Conservation (phyloP, 2,888 invertebrate species). For the Pollenia angustigena region DNA sequence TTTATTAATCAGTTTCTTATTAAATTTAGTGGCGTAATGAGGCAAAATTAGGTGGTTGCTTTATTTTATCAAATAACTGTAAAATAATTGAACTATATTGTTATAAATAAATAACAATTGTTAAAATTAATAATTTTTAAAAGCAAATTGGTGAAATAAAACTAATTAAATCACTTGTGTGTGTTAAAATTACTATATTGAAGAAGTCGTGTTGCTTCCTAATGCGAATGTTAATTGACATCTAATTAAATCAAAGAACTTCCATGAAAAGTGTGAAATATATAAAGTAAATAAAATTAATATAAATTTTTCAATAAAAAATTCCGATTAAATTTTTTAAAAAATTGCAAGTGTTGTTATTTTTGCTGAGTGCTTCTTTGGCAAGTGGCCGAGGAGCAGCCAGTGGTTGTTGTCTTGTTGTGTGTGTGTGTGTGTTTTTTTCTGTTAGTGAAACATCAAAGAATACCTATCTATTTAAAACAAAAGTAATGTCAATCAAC, state of each 20-base stretch:
- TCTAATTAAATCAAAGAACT: too few species aligned
- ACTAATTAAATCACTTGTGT: too few species aligned
- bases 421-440: too few species aligned
- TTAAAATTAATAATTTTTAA: neutral
- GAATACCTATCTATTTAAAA: too few species aligned
- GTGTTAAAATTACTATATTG: too few species aligned
- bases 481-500: too few species aligned
- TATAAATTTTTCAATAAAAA: neutral
- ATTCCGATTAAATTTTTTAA: neutral
- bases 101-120: neutral
- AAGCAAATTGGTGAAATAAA: too few species aligned
- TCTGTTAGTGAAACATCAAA: too few species aligned
- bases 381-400: neutral
- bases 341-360: neutral
- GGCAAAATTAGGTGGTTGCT: neutral
- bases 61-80: neutral
- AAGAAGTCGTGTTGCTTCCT: too few species aligned
- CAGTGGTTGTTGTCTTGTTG: neutral
- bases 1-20: neutral
- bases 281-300: neutral
- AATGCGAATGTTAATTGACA: too few species aligned
- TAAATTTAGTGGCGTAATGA: neutral
- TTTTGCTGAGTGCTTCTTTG: neutral
- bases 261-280: too few species aligned
- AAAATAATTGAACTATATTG: neutral